These are phyloP conservation scores for Casuarius casuarius DNA, from an alignment of 2,113 vertebrate species.

Conservation along the genomic window DNA sequence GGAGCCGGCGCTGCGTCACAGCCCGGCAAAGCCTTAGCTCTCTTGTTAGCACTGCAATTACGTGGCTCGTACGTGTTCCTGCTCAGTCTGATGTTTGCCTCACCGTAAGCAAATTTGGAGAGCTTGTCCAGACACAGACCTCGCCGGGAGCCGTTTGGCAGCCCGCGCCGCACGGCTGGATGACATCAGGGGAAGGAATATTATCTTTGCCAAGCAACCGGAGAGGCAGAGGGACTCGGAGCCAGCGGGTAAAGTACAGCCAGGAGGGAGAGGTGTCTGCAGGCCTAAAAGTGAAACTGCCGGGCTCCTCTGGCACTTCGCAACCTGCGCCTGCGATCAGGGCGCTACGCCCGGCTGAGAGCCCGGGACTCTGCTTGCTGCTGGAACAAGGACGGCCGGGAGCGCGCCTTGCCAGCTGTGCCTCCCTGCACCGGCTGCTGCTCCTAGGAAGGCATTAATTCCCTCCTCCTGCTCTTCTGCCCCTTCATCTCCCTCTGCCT, in stretches of 20 bases:
- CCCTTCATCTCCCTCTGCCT: not conserved
- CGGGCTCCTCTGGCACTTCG: rapidly evolving
- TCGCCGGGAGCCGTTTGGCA: not conserved
- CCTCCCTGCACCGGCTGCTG: not conserved
- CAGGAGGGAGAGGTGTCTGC: not conserved
- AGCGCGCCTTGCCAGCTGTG: not conserved
- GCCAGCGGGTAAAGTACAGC: not conserved
- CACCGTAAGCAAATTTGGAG: not conserved
- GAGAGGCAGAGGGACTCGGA: rapidly evolving
- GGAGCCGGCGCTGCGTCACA: rapidly evolving
- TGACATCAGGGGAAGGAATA: not conserved
- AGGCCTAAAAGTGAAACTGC: not conserved
- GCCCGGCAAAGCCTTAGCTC: not conserved
- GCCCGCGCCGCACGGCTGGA: rapidly evolving
- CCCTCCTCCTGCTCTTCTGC: not conserved
- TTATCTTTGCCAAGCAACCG: not conserved
- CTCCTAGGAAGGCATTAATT: not conserved
- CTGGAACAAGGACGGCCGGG: not conserved
- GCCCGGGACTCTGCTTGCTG: rapidly evolving
- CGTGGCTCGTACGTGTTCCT: not conserved
- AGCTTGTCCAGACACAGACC: conserved; percentile 6
- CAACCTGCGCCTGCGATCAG: rapidly evolving
- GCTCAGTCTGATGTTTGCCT: not conserved
- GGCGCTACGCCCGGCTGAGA: rapidly evolving
- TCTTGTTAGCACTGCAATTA: not conserved